Conservation (phyloP, 2,797 vertebrate species). For the Cirrhinus mrigala region DNA sequence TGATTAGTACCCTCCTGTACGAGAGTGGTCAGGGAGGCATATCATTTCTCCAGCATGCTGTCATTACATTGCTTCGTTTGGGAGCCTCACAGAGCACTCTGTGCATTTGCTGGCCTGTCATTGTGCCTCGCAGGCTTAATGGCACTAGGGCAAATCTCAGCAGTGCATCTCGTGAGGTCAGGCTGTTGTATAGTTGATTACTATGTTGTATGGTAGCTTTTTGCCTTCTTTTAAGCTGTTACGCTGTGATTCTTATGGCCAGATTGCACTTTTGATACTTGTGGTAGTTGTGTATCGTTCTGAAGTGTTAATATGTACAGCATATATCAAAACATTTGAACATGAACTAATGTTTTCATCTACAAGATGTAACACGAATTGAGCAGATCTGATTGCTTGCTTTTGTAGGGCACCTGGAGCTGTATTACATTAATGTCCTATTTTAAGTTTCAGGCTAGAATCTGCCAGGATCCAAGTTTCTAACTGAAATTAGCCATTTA, state of each 20-base stretch:
- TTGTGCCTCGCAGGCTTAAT: conserved; percentile 69
- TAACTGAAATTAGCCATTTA: background rate
- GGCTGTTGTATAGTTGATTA: conserved; percentile 7
- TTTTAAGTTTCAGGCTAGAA: background rate
- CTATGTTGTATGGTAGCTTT: conserved; percentile 4
- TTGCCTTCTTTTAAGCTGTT: background rate
- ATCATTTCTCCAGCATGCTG: conserved; percentile 80
- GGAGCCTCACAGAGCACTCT: conserved; percentile 67
- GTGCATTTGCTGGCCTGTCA: conserved; percentile 70
- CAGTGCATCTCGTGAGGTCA: conserved; percentile 30
- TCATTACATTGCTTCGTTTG: conserved; percentile 78
- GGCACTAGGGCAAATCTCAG: conserved; percentile 61
- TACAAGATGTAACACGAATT: conserved; percentile 6
- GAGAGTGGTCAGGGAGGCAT: conserved; percentile 73
- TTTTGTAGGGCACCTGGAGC: conserved; percentile 3
- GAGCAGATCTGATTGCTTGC: background rate
- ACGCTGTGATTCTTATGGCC: background rate
- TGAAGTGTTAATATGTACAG: background rate
- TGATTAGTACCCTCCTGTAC: conserved; percentile 79
- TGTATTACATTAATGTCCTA: background rate
- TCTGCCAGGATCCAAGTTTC: background rate
- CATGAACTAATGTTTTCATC: background rate
- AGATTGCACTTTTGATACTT: conserved; percentile 13
- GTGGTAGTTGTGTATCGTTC: background rate
- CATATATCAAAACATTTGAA: background rate